Conservation (phyloP, 2,797 vertebrate species). For the Sciurus carolinensis region DNA sequence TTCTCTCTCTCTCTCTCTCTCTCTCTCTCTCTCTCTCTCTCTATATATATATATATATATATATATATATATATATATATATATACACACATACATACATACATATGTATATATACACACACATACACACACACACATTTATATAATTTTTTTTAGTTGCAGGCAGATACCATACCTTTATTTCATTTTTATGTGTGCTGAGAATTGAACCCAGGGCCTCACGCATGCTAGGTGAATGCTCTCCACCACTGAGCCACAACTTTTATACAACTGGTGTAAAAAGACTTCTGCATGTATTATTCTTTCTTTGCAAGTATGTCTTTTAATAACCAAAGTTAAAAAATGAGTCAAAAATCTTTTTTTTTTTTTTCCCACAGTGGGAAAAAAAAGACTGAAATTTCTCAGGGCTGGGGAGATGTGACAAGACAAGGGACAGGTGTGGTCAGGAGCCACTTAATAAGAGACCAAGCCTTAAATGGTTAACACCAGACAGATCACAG, state of each 20-base stretch:
- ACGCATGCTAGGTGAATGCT: too few relatives aligned
- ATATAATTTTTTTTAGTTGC: too few relatives aligned
- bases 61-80: too few relatives aligned
- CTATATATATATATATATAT: too few relatives aligned
- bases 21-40: too few relatives aligned
- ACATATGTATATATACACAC: too few relatives aligned
- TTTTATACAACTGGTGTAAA: neutral
- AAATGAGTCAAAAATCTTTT: neutral
- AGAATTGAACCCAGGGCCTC: too few relatives aligned
- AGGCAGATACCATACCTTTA: too few relatives aligned
- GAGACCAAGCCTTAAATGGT: neutral
- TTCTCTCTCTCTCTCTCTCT: too few relatives aligned
- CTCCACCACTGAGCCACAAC: neutral
- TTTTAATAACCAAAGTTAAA: constrained; percentile 35
- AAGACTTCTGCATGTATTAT: neutral
- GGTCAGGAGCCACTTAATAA: neutral
- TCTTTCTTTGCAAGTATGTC: neutral
- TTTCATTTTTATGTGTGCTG: too few relatives aligned
- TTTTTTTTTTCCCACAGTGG: neutral
- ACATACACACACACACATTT: too few relatives aligned
- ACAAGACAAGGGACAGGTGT: neutral
- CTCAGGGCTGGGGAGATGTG: neutral
- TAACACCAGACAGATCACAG: neutral
- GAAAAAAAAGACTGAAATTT: neutral
- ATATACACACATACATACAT: too few relatives aligned